Base-by-base conservation (phyloP, 2,113 vertebrate genomes). In the Australoheros scitulus region DNA sequence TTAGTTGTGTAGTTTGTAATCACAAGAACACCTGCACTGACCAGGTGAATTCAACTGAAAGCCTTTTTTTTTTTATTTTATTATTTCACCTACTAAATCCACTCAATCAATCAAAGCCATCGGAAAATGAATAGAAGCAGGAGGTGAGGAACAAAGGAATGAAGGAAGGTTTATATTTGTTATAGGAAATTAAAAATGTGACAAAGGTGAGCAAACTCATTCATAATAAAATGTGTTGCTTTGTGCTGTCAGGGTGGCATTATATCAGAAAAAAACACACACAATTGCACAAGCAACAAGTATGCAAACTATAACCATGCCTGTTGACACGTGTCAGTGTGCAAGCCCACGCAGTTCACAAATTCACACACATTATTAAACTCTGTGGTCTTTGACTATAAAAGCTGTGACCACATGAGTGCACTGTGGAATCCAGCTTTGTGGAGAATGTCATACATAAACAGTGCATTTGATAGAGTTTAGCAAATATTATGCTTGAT, bases 11-110 rank as follows among this genome's bases (percentile, higher is more conserved):
- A 38, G 22, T 80, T 13, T 52, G 60, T 9, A 63, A 87, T 29
- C 80, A 78, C 59, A 83, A 75, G 77, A 87, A 79, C 87, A 89
- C 87, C 80, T 91, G 82, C 57, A 34, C 24, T 83, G 70, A 76
- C 78, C 72, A 88, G 79, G 86, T 87, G 84, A 86, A 76, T 43
- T 52, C 57, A 84, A 60, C 13, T 79, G 18, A 61, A 41, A 63
- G 4, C 6, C 60, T 20, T 34, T 34, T 47, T 9, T 61, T 68
- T 43, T 9, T 61, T 68, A 22, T 36, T 36, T 61, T 15, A 81
- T 75, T 22, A 77, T 80, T 29, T 77, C 60, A 77, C 41, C 24
- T 1, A 13, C 24, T 83, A 64, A 88, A 85, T 87, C 80, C 77
- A 36, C 32, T 32, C 24, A 70, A 85, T 86, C 77, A 76, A 84